These are phyloP conservation scores for Rhabdornis inornatus DNA, from an alignment of 2,113 vertebrate genomes.

Conservation along the genomic window DNA sequence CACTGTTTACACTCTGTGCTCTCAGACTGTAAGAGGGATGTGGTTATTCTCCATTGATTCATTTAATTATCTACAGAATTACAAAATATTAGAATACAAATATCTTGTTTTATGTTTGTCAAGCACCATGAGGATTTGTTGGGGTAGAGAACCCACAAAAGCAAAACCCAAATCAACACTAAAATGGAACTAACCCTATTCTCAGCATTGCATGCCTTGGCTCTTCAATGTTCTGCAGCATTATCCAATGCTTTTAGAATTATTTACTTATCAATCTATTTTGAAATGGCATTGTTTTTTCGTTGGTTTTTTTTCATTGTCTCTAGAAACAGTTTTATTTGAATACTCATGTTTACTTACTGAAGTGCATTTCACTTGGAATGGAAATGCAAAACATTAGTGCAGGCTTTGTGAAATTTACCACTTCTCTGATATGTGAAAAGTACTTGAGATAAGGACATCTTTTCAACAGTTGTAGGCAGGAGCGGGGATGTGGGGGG, in stretches of 20 bases:
- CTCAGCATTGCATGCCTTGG: neutral
- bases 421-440: constrained; percentile 77
- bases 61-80: neutral
- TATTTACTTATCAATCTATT: constrained; percentile 60
- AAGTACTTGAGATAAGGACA: constrained; percentile 83
- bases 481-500: neutral
- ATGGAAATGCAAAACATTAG: constrained; percentile 79
- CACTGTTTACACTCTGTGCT: neutral
- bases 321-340: constrained; percentile 42
- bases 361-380: constrained; percentile 79
- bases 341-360: constrained; percentile 73
- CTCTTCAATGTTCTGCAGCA: constrained; percentile 8
- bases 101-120: constrained; percentile 27
- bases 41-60: constrained; percentile 11
- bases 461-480: constrained; percentile 74
- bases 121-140: neutral
- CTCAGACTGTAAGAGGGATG: neutral
- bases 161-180: neutral
- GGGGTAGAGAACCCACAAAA: neutral
- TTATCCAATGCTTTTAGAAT: constrained; percentile 50
- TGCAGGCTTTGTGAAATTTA: constrained; percentile 77
- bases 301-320: constrained; percentile 20
- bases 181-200: neutral
- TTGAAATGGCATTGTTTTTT: constrained; percentile 31
- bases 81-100: neutral